Conservation (phyloP, 2,113 vertebrate species). For the Anhinga rufa region DNA sequence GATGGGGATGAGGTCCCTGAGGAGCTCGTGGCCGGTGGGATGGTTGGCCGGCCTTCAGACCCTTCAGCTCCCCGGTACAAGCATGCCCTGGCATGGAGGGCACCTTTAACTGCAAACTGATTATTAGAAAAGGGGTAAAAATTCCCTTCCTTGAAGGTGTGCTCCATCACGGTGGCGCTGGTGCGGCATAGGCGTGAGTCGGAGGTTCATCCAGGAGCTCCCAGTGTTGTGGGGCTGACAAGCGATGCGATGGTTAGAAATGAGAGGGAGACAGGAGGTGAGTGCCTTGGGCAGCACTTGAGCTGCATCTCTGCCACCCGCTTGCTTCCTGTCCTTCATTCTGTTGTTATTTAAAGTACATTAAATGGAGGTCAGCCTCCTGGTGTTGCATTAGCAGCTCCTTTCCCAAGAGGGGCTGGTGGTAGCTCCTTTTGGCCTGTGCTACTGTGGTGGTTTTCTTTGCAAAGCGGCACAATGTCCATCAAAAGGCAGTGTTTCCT, state of each 20-base stretch:
- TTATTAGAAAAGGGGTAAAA: neutral
- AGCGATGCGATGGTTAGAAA: neutral
- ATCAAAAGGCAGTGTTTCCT: neutral
- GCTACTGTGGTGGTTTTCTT: neutral
- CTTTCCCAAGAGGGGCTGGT: neutral
- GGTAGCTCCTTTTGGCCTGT: neutral
- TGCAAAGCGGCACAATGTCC: accelerated
- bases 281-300: neutral
- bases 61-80: neutral
- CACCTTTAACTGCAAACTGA: neutral
- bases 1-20: neutral
- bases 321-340: neutral
- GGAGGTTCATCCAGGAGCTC: neutral
- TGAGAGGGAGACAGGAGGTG: too few species aligned
- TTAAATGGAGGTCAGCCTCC: neutral
- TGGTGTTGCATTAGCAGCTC: neutral
- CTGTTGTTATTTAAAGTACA: neutral
- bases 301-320: neutral
- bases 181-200: accelerated
- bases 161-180: neutral
- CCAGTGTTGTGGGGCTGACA: accelerated
- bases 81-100: neutral
- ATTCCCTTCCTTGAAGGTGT: neutral
- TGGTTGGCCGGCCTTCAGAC: neutral
- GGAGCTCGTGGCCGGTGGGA: neutral